A percentile compares a stretch with the other conserved stretches of the same genome.
Evolutionary conservation across 2,888 invertebrate species (phyloP).

Genomic region (Eupithecia subumbrata): DNA sequence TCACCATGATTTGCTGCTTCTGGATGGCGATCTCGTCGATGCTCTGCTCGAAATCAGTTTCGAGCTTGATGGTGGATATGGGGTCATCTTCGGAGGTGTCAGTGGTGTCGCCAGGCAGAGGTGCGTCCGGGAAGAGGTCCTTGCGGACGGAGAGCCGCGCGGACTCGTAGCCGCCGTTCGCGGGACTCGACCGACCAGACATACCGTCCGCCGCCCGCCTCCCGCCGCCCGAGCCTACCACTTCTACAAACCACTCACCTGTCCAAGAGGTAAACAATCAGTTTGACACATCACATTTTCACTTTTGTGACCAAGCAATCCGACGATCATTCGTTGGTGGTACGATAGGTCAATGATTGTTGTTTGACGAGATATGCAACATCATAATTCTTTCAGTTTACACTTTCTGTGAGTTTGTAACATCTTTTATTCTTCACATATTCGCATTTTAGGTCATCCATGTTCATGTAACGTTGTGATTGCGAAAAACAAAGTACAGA

Average conservation of each 20-base stretch:
- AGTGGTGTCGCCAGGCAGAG: slow-evolving; percentile 58
- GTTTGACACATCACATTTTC: slow-evolving; percentile 85
- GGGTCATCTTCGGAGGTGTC: slow-evolving; percentile 63
- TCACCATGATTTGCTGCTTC: slow-evolving; percentile 66
- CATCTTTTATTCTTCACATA: slow-evolving; percentile 83
- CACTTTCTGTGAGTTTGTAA: slow-evolving; percentile 77
- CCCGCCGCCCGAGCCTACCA: slow-evolving; percentile 79
- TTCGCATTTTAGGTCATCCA: slow-evolving; percentile 85
- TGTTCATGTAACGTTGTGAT: slow-evolving; percentile 85
- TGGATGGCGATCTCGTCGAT: slow-evolving; percentile 78
- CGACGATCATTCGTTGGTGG: slow-evolving; percentile 68
- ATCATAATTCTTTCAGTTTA: slow-evolving; percentile 75
- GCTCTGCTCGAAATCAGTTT: slow-evolving; percentile 81
- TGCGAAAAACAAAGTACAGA: slow-evolving; percentile 83
- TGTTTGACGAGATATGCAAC: slow-evolving; percentile 67
- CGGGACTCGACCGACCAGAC: slow-evolving; percentile 81
- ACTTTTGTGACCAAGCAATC: slow-evolving; percentile 78
- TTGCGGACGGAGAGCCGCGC: slow-evolving; percentile 80
- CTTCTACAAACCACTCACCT: slow-evolving; percentile 82
- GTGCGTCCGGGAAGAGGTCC: slow-evolving; percentile 77
- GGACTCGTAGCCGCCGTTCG: slow-evolving; percentile 79
- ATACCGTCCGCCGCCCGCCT: slow-evolving; percentile 72
- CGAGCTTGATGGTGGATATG: slow-evolving; percentile 75
- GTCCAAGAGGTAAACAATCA: slow-evolving; percentile 84
- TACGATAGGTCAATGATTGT: slow-evolving; percentile 70